These are phyloP conservation scores for Spialia ferax DNA, from an alignment of 2,888 invertebrate species.

Conservation along the genomic window DNA sequence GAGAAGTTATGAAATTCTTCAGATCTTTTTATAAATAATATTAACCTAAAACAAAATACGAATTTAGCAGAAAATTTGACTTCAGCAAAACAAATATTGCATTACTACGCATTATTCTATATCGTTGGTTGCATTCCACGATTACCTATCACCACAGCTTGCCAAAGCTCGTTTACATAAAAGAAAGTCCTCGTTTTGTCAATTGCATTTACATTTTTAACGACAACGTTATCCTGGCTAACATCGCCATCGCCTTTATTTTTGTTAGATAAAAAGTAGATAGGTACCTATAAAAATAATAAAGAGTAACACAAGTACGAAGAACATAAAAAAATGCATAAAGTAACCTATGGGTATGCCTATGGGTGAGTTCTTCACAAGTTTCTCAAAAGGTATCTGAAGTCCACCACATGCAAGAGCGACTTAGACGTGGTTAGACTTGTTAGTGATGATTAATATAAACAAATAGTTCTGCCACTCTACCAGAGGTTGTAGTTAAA, in stretches of 20 bases:
- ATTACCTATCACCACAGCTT: constrained; percentile 35
- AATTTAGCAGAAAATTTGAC: neutral
- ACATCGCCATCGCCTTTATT: neutral
- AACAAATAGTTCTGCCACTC: too few relatives aligned
- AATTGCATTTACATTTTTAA: constrained; percentile 38
- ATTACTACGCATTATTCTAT: too few relatives aligned
- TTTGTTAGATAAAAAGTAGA: neutral
- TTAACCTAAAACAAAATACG: neutral
- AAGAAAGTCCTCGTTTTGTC: constrained; percentile 29
- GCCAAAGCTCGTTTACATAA: constrained; percentile 35
- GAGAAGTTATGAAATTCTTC: too few relatives aligned
- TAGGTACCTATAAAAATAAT: too few relatives aligned
- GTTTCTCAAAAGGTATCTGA: too few relatives aligned
- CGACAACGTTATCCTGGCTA: constrained; percentile 17
- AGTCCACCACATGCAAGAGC: too few relatives aligned
- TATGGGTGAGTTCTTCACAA: too few relatives aligned
- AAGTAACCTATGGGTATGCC: too few relatives aligned
- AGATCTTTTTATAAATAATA: neutral
- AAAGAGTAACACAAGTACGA: neutral
- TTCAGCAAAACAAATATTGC: constrained; percentile 16
- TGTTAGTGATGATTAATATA: too few relatives aligned
- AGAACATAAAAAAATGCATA: too few relatives aligned
- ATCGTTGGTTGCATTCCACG: constrained; percentile 27
- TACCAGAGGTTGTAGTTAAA: too few relatives aligned
- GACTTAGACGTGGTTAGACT: too few relatives aligned